These are phyloP conservation scores for Trissolcus japonicus DNA, from an alignment of 2,888 invertebrate genomes.

Conservation along the genomic window DNA sequence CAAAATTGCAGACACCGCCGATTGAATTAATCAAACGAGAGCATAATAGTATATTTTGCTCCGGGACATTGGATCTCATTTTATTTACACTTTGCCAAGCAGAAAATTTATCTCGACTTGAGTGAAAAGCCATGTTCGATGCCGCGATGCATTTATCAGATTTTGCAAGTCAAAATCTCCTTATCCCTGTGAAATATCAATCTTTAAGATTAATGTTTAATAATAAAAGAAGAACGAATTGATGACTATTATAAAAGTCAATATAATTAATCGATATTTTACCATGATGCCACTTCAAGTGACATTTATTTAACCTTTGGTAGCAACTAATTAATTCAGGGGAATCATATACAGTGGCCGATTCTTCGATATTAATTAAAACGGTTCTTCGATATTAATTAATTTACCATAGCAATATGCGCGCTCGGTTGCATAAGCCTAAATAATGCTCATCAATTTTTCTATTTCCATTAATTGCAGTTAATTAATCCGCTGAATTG, in stretches of 20 bases:
- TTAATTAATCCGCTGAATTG: constrained; percentile 22
- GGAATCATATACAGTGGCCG: no score
- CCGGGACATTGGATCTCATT: neutral
- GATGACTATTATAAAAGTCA: neutral
- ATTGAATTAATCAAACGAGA: neutral
- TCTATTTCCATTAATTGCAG: constrained; percentile 35
- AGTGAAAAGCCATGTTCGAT: neutral
- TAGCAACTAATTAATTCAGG: no score
- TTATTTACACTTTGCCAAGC: neutral
- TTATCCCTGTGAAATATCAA: neutral
- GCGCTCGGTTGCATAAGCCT: no score
- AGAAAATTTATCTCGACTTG: neutral
- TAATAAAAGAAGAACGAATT: neutral
- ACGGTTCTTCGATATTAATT: no score
- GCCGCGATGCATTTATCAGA: neutral
- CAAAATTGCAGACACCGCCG: no score
- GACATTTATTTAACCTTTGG: no score
- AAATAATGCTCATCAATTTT: constrained; percentile 5
- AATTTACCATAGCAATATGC: no score
- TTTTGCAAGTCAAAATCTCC: neutral
- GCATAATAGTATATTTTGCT: neutral
- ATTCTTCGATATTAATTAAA: no score
- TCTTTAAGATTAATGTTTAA: no score
- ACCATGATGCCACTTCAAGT: no score
- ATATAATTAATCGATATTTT: neutral